Evolutionary conservation across 2,113 vertebrate genomes (phyloP), one percentile per base, ranked within the genome.

Genomic region (Chloroceryle aenea): DNA sequence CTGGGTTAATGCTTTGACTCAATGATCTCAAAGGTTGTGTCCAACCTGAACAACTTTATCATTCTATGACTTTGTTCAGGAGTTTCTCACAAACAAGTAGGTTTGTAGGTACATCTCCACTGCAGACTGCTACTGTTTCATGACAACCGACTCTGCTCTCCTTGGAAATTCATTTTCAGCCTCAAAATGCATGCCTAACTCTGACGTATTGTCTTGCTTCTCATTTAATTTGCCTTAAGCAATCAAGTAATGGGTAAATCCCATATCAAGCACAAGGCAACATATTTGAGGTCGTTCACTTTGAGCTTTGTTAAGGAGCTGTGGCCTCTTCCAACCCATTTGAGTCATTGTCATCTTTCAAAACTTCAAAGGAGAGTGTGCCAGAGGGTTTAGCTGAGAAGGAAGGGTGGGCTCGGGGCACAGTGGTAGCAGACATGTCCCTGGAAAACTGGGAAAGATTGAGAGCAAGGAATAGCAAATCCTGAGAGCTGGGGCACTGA

Each of bases 131-230:
- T 55, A 17, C 13, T 56, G 10, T 30, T 62, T 52, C 27, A 7
- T n/a, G 40, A 30, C 11, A 47, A 40, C 19, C 9, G 74, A 11
- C 2, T 69, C 47, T 79, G 47, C 3, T 43, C 19, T 75, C 2
- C 5, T 64, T 56, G 8, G 26, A 48, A 73, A n/a, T 8, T 9
- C 14, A 8, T 66, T 90, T 82, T 61, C 0, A 0, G 7, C 26
- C 25, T 34, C 50, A 20, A 76, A 93, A 85, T 26, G 4, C 59
- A 27, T 32, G 7, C n/a, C 59, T 84, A 29, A 4, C 43, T 94
- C 50, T 43, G 27, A 45, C 14, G 7, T 36, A 30, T 50, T 34
- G 19, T 56, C 21, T 69, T 59, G 25, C 20, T 78, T 85, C 14
- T 25, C 25, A 29, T 16, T 62, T 62, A 29, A 55, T 76, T 73